Base-by-base conservation (phyloP, 2,797 vertebrate species). In the Loriculus beryllinus region DNA sequence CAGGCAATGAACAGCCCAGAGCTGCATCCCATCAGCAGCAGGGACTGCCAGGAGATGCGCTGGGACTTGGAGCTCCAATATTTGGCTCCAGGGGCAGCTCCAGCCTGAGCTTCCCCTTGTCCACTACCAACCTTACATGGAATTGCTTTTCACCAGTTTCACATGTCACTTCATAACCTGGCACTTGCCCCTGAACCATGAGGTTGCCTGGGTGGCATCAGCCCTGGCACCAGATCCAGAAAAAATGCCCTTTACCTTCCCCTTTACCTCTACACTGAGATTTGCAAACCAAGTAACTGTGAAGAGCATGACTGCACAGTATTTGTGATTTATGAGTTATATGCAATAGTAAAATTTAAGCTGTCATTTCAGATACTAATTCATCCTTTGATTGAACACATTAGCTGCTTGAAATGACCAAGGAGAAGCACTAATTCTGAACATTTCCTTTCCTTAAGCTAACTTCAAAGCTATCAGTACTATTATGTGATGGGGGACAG, bases 101-200 rank as follows among this genome's bases (percentile, higher is more conserved):
- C 63, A 62, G 33, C 49, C 54, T 29, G 23, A 82, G 43, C 43
- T 21, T 19, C 37, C 20, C 70, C 42, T 12, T 12, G 1, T 25
- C n/a, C 70, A 37, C 62, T 12, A 7, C 33, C 67, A 71, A 13
- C 39, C 10, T n/a, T 1, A 0, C 2, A 0, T 1, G 12, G 17
- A 57, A 54, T 7, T 47, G 5, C 40, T 40, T 70, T 49, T 47
- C 18, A 52, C 20, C 2, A 1, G 21, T 11, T 69, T 35, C 0
- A 4, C 42, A 9, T 28, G 25, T 25, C 10, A 2, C 65, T 33
- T 0, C 1, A 0, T 11, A 33, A 47, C 11, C 8, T 15, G n/a
- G 13, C 21, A 15, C 28, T 64, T 14, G 1, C 48, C 29, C 35
- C 48, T 39, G 22, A 52, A 14, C 54, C 33, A 11, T 2, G 39